phyloP scores from a whole-genome alignment of 2,888 invertebrate species.

The Xylocampa areola region DNA sequence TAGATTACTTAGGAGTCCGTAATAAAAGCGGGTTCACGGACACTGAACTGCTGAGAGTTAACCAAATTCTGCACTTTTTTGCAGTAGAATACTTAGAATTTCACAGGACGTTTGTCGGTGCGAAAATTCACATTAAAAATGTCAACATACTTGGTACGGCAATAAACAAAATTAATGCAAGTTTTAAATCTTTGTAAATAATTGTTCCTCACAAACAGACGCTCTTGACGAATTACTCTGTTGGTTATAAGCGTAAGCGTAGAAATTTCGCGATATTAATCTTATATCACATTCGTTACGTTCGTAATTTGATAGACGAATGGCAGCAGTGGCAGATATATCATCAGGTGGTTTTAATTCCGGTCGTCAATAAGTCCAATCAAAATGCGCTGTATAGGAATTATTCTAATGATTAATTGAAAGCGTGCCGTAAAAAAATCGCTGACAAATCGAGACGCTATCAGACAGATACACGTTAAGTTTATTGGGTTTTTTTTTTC shows the following conservation, averaged over 20 bases:
- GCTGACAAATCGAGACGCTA: slow-evolving; percentile 82
- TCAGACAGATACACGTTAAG: slow-evolving; percentile 70
- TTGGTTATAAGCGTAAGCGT: slow-evolving; percentile 50
- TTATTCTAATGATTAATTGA: slow-evolving; percentile 80
- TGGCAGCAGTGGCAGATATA: slow-evolving; percentile 64
- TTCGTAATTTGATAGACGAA: slow-evolving; percentile 50
- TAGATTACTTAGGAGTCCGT: slow-evolving; percentile 80
- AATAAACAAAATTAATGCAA: slow-evolving; percentile 79
- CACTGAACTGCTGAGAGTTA: slow-evolving; percentile 71
- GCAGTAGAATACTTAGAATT: slow-evolving; percentile 80
- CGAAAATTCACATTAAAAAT: slow-evolving; percentile 81
- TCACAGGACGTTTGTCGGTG: slow-evolving; percentile 73
- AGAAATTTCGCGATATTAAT: slow-evolving; percentile 51
- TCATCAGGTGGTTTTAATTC: slow-evolving; percentile 68
- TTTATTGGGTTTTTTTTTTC: slow-evolving; percentile 77
- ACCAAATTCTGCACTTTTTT: slow-evolving; percentile 85
- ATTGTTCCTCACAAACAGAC: slow-evolving; percentile 68
- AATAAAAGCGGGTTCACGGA: slow-evolving; percentile 82
- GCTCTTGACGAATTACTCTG: slow-evolving; percentile 59
- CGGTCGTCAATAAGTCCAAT: slow-evolving; percentile 72
- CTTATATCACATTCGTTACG: slow-evolving; percentile 53
- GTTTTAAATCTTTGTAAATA: slow-evolving; percentile 78
- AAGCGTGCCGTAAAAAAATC: slow-evolving; percentile 75
- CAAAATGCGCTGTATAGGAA: slow-evolving; percentile 69
- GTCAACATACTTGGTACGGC: slow-evolving; percentile 74